Conservation (phyloP, 23 tunicate genomes). For the Halocynthia aurantium region DNA sequence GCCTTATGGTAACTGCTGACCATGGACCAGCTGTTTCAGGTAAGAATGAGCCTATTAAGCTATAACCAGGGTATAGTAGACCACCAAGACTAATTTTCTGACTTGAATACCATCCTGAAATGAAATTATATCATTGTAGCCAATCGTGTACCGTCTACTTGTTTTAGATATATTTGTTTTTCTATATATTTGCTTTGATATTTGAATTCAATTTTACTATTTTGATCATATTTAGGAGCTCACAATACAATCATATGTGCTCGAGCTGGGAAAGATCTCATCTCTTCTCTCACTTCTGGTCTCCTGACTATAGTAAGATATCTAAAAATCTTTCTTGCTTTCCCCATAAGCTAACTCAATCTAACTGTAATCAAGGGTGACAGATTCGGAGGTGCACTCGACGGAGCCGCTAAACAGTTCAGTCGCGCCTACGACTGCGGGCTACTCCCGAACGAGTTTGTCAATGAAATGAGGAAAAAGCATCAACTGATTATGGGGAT, state of each 20-base stretch:
- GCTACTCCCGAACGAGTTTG: constrained; percentile 83
- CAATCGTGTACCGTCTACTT: background rate
- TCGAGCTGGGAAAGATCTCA: constrained; percentile 93
- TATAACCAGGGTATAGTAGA: background rate
- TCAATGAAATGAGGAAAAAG: constrained; percentile 89
- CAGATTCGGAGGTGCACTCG: constrained; percentile 96
- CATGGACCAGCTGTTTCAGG: constrained; percentile 99
- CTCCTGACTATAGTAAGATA: constrained; percentile 87
- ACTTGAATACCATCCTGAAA: no score
- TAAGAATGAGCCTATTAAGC: background rate
- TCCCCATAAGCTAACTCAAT: background rate
- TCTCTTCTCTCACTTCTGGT: constrained; percentile 93
- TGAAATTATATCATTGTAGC: no score
- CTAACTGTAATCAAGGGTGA: constrained; percentile 52
- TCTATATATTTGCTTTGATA: background rate
- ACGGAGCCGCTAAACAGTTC: constrained; percentile 96
- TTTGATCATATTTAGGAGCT: constrained; percentile 49
- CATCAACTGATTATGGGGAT: constrained; percentile 98
- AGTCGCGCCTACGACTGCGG: constrained; percentile 84
- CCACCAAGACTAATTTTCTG: background rate
- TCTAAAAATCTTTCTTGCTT: background rate
- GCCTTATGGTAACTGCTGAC: constrained; percentile 98
- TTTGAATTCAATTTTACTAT: background rate
- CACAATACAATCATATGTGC: constrained; percentile 99
- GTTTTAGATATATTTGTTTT: background rate